Evolutionary conservation across 92 coral and sea anemone genomes (phyloP).

Genomic region (Plumapathes pennacea): DNA sequence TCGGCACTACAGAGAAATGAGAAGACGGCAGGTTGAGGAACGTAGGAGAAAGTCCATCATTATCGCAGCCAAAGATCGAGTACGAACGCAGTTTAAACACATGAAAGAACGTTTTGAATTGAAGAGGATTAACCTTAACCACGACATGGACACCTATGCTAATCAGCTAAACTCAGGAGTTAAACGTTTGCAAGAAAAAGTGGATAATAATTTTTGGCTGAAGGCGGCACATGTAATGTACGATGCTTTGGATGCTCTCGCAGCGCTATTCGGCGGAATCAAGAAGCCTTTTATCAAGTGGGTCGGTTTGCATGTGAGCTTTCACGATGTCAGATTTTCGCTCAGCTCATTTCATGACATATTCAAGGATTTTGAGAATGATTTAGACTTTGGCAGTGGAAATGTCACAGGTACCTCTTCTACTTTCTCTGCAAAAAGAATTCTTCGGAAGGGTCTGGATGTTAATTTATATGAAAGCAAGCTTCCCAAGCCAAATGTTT

Average conservation of each 20-base stretch:
- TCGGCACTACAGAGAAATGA: constrained; percentile 51
- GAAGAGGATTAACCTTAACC: constrained; percentile 40
- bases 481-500: constrained; percentile 42
- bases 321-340: constrained; percentile 36
- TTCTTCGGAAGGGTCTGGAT: constrained; percentile 1
- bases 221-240: constrained; percentile 60
- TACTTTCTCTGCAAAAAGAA: not conserved
- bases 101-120: constrained; percentile 35
- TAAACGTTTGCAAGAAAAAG: constrained; percentile 29
- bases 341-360: constrained; percentile 52
- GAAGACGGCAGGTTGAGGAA: constrained; percentile 50
- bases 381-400: not conserved
- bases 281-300: constrained; percentile 66
- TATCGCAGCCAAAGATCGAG: constrained; percentile 42
- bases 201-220: constrained; percentile 61
- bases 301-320: constrained; percentile 66
- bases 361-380: constrained; percentile 38
- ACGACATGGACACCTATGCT: constrained; percentile 18
- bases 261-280: constrained; percentile 47
- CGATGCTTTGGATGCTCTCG: constrained; percentile 20
- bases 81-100: constrained; percentile 33
- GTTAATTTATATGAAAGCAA: constrained; percentile 12
- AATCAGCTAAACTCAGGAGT: constrained; percentile 61
- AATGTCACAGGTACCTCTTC: not conserved
- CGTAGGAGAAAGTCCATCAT: constrained; percentile 55